phyloP scores from a whole-genome alignment of 2,113 vertebrate species.

The Pungitius pungitius region DNA sequence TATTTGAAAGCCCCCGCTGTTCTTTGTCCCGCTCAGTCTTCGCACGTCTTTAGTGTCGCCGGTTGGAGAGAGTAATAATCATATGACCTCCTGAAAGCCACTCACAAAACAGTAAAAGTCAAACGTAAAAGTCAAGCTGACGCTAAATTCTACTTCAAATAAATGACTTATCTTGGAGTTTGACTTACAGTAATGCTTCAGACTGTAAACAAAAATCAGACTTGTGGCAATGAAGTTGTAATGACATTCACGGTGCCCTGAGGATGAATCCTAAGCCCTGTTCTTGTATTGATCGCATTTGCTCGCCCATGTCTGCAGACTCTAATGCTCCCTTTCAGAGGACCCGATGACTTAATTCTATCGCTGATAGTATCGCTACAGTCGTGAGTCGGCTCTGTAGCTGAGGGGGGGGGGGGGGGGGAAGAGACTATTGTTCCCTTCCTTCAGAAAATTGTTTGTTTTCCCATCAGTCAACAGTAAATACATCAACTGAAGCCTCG shows the following conservation, averaged over 20 bases:
- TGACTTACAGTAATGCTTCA: neutral
- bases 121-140: neutral
- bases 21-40: conserved; percentile 25
- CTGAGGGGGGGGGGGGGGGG: too few relatives aligned
- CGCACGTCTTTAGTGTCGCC: conserved; percentile 13
- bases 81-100: conserved; percentile 1
- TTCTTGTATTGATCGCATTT: conserved; percentile 2
- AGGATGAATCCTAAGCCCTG: neutral
- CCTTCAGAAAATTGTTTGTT: neutral
- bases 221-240: neutral
- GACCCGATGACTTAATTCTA: neutral
- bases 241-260: neutral
- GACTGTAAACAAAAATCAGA: neutral
- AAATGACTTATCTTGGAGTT: neutral
- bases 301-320: neutral
- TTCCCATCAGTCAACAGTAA: conserved; percentile 48
- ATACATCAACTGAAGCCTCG: conserved; percentile 48
- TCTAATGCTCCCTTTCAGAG: neutral
- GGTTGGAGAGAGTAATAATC: conserved; percentile 22
- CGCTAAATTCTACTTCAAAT: neutral
- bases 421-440: conserved; percentile 11
- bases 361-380: conserved; percentile 5
- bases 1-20: conserved; percentile 42
- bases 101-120: conserved; percentile 11
- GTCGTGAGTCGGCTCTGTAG: neutral